phyloP scores from a whole-genome alignment of 2,888 invertebrate species.

The Leucophenga montana region DNA sequence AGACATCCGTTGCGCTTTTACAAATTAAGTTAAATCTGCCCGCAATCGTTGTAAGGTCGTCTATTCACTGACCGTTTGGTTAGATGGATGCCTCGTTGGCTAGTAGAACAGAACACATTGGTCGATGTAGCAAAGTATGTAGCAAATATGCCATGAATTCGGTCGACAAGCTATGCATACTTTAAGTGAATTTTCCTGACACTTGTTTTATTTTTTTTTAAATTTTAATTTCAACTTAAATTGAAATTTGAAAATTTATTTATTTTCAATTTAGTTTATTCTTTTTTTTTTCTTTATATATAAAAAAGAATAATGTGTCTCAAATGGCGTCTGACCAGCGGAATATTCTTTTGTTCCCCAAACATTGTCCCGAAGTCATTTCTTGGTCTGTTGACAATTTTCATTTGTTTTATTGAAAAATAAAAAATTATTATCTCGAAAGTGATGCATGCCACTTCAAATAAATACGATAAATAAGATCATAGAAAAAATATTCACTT shows the following conservation, averaged over 20 bases:
- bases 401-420: conserved; percentile 40
- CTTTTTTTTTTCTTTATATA: conserved; percentile 7
- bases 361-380: conserved; percentile 28
- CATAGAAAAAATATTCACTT: not conserved
- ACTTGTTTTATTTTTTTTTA: not conserved
- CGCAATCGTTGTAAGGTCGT: not conserved
- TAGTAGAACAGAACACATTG: conserved; percentile 33
- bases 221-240: conserved; percentile 11
- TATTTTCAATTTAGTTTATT: conserved; percentile 39
- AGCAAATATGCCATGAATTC: conserved; percentile 27
- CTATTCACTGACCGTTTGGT: conserved; percentile 50
- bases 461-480: not conserved
- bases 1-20: conserved; percentile 35
- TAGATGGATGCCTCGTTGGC: conserved; percentile 19
- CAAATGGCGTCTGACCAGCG: no score
- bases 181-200: conserved; percentile 3
- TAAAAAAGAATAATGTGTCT: not conserved
- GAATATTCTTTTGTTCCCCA: not conserved
- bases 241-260: conserved; percentile 13
- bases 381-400: conserved; percentile 55
- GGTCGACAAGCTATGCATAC: conserved; percentile 12
- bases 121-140: conserved; percentile 19
- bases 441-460: no score
- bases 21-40: conserved; percentile 57
- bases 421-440: not conserved